phyloP scores from a whole-genome alignment of 64 coral and sea anemone species.

The Acropora yongei region DNA sequence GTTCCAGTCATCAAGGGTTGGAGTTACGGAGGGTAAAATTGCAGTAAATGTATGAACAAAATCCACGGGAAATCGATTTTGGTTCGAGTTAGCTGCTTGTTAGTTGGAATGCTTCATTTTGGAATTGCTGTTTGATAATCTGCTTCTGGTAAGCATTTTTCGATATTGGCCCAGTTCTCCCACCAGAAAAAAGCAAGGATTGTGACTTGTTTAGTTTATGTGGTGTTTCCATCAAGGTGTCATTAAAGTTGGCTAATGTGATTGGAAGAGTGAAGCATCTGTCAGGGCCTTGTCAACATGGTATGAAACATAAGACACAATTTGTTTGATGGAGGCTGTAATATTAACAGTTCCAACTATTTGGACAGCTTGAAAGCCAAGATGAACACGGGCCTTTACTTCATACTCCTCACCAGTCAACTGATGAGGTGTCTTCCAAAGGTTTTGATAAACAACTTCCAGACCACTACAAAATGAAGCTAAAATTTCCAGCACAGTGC shows the following conservation, averaged over 20 bases:
- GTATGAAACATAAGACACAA: conserved; percentile 53
- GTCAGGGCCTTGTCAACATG: not conserved
- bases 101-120: conserved; percentile 38
- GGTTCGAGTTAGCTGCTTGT: not conserved
- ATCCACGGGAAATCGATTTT: too few relatives aligned
- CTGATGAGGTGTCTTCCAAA: conserved; percentile 28
- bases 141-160: conserved; percentile 42
- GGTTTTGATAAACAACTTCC: conserved; percentile 36
- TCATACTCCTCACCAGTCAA: conserved; percentile 35
- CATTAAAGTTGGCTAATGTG: conserved; percentile 37
- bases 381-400: conserved; percentile 28
- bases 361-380: conserved; percentile 54
- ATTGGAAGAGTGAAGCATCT: not conserved
- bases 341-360: conserved; percentile 47
- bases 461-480: conserved; percentile 34
- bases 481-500: conserved; percentile 40
- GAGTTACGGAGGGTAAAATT: too few relatives aligned
- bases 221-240: conserved; percentile 1
- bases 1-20: too few relatives aligned
- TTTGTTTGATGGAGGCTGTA: conserved; percentile 38
- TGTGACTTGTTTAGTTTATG: conserved; percentile 46
- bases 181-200: conserved; percentile 32
- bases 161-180: conserved; percentile 21
- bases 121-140: conserved; percentile 47
- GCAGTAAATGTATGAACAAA: too few relatives aligned